Base-by-base conservation (phyloP, 2,797 vertebrate species). In the Eurystomus glaucurus region DNA sequence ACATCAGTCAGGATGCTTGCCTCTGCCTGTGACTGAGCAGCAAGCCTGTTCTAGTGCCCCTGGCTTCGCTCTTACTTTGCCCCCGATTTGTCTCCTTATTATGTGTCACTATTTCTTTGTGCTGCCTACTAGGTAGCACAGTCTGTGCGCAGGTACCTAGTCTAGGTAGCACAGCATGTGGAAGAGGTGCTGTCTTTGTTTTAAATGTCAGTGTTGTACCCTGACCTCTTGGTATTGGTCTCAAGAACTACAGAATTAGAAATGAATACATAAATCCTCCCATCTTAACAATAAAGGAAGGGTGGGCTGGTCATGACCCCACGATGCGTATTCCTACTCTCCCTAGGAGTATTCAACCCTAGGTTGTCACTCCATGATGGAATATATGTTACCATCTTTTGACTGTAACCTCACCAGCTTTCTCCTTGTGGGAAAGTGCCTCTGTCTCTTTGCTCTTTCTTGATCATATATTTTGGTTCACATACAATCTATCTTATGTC, bases 241-340 rank as follows among this genome's bases (percentile, higher is more conserved):
- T 92, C 92, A 68, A 87, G 45, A 91, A 71, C 46, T 52, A 62
- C n/a, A 62, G 58, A 83, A 97, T 54, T 51, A 92, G 22, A 90
- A 93, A 91, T 93, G 64, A 82, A 93, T 86, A 57, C 51, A 91
- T 94, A 90, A 96, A 97, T 95, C 80, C 31, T 91, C n/a, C 10
- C 74, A 64, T 21, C 17, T 80, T 92, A 71, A 55, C 55, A 61
- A 54, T 76, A 85, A 85, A 85, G 48, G 41, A 46, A 55, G 19
- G 2, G 16, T 66, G 75, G 11, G 7, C 33, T 80, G 74, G 70
- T 82, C 29, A 15, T 79, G 85, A 77, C 62, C 57, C 55, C 22
- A 5, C 25, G 39, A 54, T 70, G 29, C 33, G 17, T 81, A 37
- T 55, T 68, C 9, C 48, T 19, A 62, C 22, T 8, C n/a, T 76